phyloP scores from a whole-genome alignment of 2,113 vertebrate species.

The Vireo altiloquus region DNA sequence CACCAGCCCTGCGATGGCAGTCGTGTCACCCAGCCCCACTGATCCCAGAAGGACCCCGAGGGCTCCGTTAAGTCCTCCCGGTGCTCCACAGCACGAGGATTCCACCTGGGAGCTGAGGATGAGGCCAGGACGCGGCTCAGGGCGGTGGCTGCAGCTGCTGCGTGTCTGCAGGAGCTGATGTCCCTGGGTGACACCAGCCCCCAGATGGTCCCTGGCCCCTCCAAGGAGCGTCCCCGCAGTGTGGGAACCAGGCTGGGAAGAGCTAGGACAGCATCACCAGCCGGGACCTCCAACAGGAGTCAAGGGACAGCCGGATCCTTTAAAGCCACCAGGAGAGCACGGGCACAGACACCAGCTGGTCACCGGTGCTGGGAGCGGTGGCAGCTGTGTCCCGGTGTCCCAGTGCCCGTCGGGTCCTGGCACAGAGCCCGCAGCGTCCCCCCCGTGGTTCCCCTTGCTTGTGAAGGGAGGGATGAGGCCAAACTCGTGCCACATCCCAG shows the following conservation, averaged over 20 bases:
- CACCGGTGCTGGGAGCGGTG: neutral
- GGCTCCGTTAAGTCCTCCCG: fast-evolving
- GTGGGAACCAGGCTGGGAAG: neutral
- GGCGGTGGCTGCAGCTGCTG: neutral
- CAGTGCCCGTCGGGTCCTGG: fast-evolving
- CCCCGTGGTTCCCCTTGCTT: fast-evolving
- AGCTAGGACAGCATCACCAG: neutral
- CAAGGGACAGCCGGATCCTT: neutral
- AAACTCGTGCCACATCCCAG: neutral
- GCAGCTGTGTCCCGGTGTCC: neutral
- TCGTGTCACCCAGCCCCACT: neutral
- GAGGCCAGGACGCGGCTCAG: neutral
- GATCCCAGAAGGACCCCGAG: fast-evolving
- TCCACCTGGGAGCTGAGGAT: neutral
- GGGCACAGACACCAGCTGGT: conserved; percentile 17
- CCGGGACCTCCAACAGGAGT: neutral
- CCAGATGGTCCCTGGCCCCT: neutral
- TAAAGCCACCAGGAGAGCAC: fast-evolving
- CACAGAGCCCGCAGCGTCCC: fast-evolving
- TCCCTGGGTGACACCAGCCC: neutral
- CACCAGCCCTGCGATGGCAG: fast-evolving
- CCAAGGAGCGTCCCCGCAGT: fast-evolving
- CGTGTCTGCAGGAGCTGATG: neutral
- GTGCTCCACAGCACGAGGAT: fast-evolving
- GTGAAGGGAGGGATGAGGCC: neutral